Conservation (phyloP, 2,797 vertebrate genomes). For the Platyrinchus mystaceus region DNA sequence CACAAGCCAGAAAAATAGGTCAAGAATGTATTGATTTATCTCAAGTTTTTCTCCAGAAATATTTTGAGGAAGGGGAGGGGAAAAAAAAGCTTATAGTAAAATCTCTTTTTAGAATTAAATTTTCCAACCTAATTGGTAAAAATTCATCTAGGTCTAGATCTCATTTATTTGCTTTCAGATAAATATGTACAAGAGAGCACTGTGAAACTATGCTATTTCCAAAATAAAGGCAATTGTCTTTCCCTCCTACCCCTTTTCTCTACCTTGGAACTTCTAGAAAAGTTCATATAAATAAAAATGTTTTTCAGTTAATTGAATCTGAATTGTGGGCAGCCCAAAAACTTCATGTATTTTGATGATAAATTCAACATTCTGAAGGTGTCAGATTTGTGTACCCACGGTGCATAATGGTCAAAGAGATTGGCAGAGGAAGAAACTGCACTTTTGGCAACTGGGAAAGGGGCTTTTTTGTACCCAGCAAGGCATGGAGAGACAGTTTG, state of each 20-base stretch:
- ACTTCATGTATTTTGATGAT: neutral
- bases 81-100: neutral
- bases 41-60: neutral
- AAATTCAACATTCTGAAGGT: neutral
- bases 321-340: neutral
- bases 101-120: neutral
- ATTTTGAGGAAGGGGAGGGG: neutral
- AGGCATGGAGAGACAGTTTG: neutral
- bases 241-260: neutral
- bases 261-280: neutral
- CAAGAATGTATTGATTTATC: neutral
- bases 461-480: neutral
- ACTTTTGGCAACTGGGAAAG: neutral
- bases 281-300: neutral
- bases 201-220: rapidly evolving
- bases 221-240: neutral
- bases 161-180: neutral
- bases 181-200: neutral
- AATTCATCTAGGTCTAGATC: neutral
- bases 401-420: neutral
- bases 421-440: conserved; percentile 21
- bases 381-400: neutral
- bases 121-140: neutral
- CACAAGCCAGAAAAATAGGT: neutral
- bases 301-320: neutral